Conservation (phyloP, 2,888 invertebrate genomes). For the Rotaria macrura region DNA sequence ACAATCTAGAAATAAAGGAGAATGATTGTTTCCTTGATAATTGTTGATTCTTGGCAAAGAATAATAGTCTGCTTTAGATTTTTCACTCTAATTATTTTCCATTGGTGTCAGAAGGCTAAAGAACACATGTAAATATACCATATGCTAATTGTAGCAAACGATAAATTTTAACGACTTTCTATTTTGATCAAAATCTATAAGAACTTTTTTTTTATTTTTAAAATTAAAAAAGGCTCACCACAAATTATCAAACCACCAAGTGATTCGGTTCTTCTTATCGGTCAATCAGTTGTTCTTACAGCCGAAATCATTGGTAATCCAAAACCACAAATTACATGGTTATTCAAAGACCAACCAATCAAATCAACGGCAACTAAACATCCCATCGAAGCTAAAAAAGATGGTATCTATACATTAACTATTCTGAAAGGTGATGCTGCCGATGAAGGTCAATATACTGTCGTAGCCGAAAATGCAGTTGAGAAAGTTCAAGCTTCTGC, state of each 20-base stretch:
- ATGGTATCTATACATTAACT: slow-evolving; percentile 57
- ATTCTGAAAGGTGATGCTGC: slow-evolving; percentile 64
- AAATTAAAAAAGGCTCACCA: background rate
- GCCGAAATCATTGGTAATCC: slow-evolving; percentile 73
- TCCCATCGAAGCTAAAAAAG: slow-evolving; percentile 41
- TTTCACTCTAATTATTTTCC: too few relatives aligned
- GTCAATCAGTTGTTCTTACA: slow-evolving; percentile 10
- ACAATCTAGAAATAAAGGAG: too few relatives aligned
- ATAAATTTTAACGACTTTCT: too few relatives aligned
- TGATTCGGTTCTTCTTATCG: background rate
- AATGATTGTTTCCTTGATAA: too few relatives aligned
- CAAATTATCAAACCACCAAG: background rate
- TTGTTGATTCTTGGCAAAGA: too few relatives aligned
- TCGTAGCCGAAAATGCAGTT: slow-evolving; percentile 61
- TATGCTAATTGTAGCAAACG: too few relatives aligned
- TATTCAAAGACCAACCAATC: slow-evolving; percentile 41
- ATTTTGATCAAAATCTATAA: too few relatives aligned
- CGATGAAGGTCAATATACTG: slow-evolving; percentile 64
- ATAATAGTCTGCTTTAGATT: too few relatives aligned
- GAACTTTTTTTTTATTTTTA: too few relatives aligned
- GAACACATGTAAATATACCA: too few relatives aligned
- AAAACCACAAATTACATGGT: slow-evolving; percentile 73
- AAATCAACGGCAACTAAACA: slow-evolving; percentile 40
- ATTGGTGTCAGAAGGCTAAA: too few relatives aligned
- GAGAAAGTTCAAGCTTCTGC: slow-evolving; percentile 59